A percentile compares a stretch with the other conserved stretches of the same genome.
phyloP scores from a whole-genome alignment of 2,888 invertebrate genomes.

The Pandemis corylana region DNA sequence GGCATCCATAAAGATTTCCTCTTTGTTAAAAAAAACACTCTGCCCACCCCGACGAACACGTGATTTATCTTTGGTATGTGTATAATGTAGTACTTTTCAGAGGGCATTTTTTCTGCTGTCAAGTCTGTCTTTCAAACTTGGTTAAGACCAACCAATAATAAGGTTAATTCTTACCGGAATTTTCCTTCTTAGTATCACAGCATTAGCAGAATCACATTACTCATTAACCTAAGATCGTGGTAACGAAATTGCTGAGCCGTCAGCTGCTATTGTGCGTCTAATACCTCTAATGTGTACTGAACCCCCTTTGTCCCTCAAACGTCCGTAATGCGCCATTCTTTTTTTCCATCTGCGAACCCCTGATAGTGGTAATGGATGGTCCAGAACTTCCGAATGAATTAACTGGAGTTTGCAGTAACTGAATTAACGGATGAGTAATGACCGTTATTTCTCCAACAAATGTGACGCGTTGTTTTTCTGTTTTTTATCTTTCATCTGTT shows the following conservation, averaged over 20 bases:
- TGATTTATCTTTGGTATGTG: too few relatives aligned
- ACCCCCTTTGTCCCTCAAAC: slow-evolving; percentile 30
- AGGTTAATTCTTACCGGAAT: background rate
- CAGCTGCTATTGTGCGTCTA: slow-evolving; percentile 10
- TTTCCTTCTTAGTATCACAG: background rate
- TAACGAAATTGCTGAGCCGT: slow-evolving; percentile 15
- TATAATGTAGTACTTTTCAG: too few relatives aligned
- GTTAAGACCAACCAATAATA: background rate
- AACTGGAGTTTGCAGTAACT: slow-evolving; percentile 54
- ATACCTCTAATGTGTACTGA: slow-evolving; percentile 30
- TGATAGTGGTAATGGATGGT: slow-evolving; percentile 71
- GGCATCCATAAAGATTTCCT: too few relatives aligned
- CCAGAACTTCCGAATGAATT: slow-evolving; percentile 57
- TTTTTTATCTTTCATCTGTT: slow-evolving; percentile 44
- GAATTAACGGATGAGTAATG: slow-evolving; percentile 54
- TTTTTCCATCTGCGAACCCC: slow-evolving; percentile 55
- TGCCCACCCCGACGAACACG: too few relatives aligned
- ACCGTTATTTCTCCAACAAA: slow-evolving; percentile 53
- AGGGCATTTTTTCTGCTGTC: too few relatives aligned
- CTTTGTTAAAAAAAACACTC: too few relatives aligned
- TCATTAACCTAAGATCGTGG: slow-evolving; percentile 14
- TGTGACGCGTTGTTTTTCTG: slow-evolving; percentile 46
- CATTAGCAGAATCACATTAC: slow-evolving; percentile 2
- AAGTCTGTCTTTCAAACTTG: background rate
- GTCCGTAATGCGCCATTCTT: slow-evolving; percentile 32